Base-by-base conservation (phyloP, 1,140 invertebrate species). In the Berghia stephanieae region DNA sequence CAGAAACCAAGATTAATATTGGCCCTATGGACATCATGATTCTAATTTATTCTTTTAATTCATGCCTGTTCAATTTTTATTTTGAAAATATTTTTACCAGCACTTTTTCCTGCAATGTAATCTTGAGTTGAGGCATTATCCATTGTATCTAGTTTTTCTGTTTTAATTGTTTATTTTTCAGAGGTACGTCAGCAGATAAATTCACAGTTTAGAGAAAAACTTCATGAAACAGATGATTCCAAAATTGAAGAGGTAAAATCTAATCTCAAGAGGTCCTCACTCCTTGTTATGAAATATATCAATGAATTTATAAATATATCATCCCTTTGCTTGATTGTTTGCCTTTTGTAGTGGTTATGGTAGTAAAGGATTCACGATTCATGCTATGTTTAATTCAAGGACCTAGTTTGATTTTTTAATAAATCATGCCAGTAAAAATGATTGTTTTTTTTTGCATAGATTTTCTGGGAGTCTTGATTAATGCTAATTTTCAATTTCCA, bases 161-260 rank as follows among this genome's bases (percentile, higher is more conserved):
- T 67, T 34, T 42, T 70, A 36, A 16, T 68, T 68, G 34, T 70
- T 42, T 40, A 18, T 21, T 24, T 40, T 70, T 42, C 27, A 72
- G 69, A 16, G 31, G 38, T n/a, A 13, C 46, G 13, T 49, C n/a
- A 72, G n/a, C 46, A 52, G 42, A 72, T 72, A 18, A 42, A 40
- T 31, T 24, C 46, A 40, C 43, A 72, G 36, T 72, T 72, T 31
- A 46, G 69, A 16, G 52, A 72, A 55, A 72, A 72, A 21, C 6
- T 52, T 55, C 16, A n/a, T 21, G 43, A 49, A n/a, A 46, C n/a
- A 55, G 69, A 72, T 72, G 16, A 43, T 34, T 31, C 18, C 31
- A 46, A 72, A 52, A 52, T 72, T 49, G 69, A 72, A 31, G 69
- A 72, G 69, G 69, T 72, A 72, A 34, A 40, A 31, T 2, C 3